Evolutionary conservation across 2,113 vertebrate species (phyloP).

Genomic region (Rallus limicola): DNA sequence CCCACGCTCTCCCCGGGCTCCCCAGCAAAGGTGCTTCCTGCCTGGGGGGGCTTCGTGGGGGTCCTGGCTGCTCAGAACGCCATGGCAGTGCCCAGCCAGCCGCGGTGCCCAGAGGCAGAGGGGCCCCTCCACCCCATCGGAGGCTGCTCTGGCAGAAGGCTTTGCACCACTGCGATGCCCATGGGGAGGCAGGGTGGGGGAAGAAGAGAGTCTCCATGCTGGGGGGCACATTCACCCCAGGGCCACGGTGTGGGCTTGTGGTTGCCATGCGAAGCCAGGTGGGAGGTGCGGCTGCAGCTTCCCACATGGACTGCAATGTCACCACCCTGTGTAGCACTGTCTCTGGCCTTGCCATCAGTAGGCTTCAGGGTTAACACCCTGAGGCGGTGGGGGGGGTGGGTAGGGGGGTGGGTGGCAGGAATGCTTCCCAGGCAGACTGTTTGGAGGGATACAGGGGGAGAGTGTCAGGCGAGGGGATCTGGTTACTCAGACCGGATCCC

Average conservation of each 20-base stretch:
- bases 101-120: not conserved
- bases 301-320: fast-evolving
- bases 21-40: not conserved
- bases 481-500: conserved; percentile 18
- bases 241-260: fast-evolving
- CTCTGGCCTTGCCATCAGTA: not conserved
- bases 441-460: not conserved
- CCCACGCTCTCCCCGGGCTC: not conserved
- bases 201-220: too few relatives aligned
- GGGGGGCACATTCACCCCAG: fast-evolving
- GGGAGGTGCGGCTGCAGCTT: not conserved
- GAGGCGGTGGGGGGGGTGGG: not conserved
- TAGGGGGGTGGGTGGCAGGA: not conserved
- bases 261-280: fast-evolving
- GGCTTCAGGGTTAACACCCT: not conserved
- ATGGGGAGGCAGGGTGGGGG: too few relatives aligned
- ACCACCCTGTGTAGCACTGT: fast-evolving
- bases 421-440: not conserved
- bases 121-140: fast-evolving
- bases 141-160: not conserved
- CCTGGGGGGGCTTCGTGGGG: not conserved
- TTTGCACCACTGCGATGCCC: fast-evolving
- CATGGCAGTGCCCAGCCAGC: fast-evolving
- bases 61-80: not conserved
- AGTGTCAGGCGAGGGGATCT: not conserved